Percentiles rank a stretch among this genome's conserved stretches.
phyloP scores from a whole-genome alignment of 2,797 vertebrate species.

The Macropus fuliginosus region DNA sequence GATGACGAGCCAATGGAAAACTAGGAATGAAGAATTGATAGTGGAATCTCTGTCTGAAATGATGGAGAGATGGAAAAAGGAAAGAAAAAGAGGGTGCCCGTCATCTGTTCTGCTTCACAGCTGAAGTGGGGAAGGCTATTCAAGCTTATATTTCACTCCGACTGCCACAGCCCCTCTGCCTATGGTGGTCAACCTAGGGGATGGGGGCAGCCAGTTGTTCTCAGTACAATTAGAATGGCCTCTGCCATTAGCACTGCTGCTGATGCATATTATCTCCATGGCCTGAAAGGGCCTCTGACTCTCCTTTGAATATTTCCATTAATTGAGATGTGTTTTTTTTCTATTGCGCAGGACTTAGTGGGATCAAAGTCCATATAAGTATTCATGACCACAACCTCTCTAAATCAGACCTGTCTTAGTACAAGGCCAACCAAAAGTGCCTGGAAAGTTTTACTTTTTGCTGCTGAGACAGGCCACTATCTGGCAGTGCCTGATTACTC shows the following conservation, averaged over 20 bases:
- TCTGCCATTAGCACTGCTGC: constrained; percentile 2
- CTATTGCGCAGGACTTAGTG: constrained; percentile 7
- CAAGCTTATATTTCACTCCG: background rate
- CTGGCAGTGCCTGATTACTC: background rate
- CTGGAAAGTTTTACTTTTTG: constrained; percentile 42
- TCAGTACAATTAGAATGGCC: constrained; percentile 7
- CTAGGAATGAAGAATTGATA: background rate
- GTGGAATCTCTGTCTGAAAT: background rate
- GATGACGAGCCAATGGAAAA: background rate
- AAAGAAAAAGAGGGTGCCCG: background rate
- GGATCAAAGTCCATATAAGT: constrained; percentile 27
- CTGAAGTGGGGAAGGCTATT: background rate
- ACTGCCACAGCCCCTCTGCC: background rate
- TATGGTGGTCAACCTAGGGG: background rate
- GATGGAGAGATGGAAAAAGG: background rate
- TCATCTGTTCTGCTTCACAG: background rate
- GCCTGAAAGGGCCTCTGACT: background rate
- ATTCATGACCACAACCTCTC: constrained; percentile 28
- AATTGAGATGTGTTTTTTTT: constrained; percentile 52
- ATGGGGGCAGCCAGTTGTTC: background rate
- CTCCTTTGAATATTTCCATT: constrained; percentile 38
- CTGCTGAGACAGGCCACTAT: constrained; percentile 12
- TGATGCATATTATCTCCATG: background rate
- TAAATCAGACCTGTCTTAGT: constrained; percentile 51
- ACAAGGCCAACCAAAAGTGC: background rate